Percentiles rank a stretch among this genome's conserved stretches.
Conservation (phyloP, 2,797 vertebrate genomes). For the Takifugu ocellatus region DNA sequence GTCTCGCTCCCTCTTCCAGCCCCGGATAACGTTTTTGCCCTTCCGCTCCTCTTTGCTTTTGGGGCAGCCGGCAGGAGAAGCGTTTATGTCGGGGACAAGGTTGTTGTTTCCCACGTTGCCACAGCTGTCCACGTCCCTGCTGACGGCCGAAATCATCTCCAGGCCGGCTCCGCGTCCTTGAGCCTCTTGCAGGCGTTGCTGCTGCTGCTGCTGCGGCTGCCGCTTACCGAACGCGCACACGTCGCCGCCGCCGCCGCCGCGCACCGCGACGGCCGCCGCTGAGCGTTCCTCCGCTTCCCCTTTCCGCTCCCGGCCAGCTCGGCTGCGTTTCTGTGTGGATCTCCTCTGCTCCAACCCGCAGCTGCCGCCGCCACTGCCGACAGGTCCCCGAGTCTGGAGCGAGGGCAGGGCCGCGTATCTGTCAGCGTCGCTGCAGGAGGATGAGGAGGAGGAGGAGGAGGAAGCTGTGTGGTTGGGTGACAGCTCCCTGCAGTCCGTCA, state of each 20-base stretch:
- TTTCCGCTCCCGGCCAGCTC: constrained; percentile 75
- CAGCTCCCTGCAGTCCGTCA: constrained; percentile 86
- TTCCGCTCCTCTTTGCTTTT: constrained; percentile 66
- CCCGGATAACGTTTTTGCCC: constrained; percentile 60
- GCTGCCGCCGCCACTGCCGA: constrained; percentile 45
- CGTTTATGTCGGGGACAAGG: constrained; percentile 59
- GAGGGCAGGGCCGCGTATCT: constrained; percentile 58
- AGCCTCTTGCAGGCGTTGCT: constrained; percentile 26
- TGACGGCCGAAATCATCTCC: constrained; percentile 59
- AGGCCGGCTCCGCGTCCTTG: constrained; percentile 51
- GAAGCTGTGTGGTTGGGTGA: constrained; percentile 59
- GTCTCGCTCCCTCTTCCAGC: constrained; percentile 64
- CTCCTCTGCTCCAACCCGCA: constrained; percentile 85
- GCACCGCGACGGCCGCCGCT: constrained; percentile 27
- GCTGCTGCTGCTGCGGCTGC: constrained; percentile 27
- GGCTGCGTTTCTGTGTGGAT: constrained; percentile 85
- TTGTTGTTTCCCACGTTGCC: constrained; percentile 8
- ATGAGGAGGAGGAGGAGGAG: constrained; percentile 78
- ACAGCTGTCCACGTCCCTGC: constrained; percentile 44
- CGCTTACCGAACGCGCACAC: constrained; percentile 22
- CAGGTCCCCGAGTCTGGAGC: constrained; percentile 80
- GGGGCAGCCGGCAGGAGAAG: constrained; percentile 50
- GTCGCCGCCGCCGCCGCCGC: constrained; percentile 26
- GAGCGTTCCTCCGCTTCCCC: constrained; percentile 70
- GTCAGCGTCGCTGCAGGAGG: constrained; percentile 75